Evolutionary conservation across 2,888 invertebrate species (phyloP).

Genomic region (Xylota sylvarum): DNA sequence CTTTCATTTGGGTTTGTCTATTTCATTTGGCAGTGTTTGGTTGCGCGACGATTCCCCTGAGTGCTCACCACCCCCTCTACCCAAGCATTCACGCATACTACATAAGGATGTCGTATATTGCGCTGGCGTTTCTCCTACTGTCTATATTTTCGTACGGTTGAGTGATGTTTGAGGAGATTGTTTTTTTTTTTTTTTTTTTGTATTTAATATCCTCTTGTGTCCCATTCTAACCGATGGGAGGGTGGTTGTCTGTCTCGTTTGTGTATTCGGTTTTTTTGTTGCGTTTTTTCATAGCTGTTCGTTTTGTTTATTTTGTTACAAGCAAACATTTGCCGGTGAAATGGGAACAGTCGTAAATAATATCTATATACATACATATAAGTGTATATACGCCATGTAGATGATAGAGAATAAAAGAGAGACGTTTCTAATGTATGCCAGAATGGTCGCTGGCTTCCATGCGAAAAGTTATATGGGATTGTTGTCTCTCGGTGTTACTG

Average conservation of each 20-base stretch:
- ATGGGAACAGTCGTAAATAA: conserved; percentile 52
- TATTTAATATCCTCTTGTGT: background rate
- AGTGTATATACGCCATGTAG: background rate
- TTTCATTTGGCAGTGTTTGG: conserved; percentile 1
- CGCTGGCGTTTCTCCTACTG: conserved; percentile 31
- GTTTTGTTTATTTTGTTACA: conserved; percentile 53
- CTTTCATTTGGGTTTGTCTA: conserved; percentile 8
- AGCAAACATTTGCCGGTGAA: conserved; percentile 65
- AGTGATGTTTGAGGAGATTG: conserved; percentile 26
- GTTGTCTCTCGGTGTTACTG: conserved; percentile 1
- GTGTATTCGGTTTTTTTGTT: background rate
- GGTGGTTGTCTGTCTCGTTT: background rate
- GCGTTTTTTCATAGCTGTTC: background rate
- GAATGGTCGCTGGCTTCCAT: conserved; percentile 2
- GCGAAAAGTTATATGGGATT: background rate
- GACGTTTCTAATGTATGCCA: background rate
- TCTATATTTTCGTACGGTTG: conserved; percentile 30
- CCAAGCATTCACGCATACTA: background rate
- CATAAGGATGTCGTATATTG: background rate
- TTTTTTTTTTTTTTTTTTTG: background rate
- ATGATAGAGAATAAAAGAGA: conserved; percentile 2
- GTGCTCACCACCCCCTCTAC: background rate
- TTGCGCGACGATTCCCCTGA: conserved; percentile 36
- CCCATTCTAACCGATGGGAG: background rate
- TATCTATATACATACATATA: background rate